Conservation (phyloP, 1,140 invertebrate genomes). For the Drosophila bocki region DNA sequence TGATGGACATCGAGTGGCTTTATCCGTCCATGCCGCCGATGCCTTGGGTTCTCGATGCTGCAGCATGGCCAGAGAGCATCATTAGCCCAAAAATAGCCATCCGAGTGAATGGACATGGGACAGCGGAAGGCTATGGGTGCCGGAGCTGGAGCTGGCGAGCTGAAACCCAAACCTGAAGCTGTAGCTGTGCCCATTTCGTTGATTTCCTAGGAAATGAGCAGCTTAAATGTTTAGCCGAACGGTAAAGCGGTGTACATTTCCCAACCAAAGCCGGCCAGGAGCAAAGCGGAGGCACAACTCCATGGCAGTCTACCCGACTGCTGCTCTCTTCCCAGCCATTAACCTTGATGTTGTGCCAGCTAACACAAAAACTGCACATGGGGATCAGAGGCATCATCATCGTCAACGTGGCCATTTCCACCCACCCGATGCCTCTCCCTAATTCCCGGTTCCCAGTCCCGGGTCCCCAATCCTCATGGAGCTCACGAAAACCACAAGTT, state of each 20-base stretch:
- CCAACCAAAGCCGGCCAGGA: conserved; percentile 31
- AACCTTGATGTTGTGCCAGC: conserved; percentile 72
- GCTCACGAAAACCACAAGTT: conserved; percentile 69
- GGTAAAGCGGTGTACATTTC: conserved; percentile 76
- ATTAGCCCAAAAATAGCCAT: conserved; percentile 82
- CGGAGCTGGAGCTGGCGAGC: conserved; percentile 2
- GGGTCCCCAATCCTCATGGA: conserved; percentile 50
- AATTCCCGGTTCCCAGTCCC: conserved; percentile 13
- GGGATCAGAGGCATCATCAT: conserved; percentile 45
- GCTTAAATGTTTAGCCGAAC: conserved; percentile 80
- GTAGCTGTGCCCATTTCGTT: conserved; percentile 63
- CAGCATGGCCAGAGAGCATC: conserved; percentile 55
- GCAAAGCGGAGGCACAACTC: conserved; percentile 12
- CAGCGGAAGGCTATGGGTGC: conserved; percentile 18
- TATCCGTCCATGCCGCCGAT: conserved; percentile 44
- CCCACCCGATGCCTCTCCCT: conserved; percentile 18
- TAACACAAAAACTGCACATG: conserved; percentile 45
- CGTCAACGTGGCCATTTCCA: conserved; percentile 30
- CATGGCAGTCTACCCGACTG: conserved; percentile 24
- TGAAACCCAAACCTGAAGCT: conserved; percentile 22
- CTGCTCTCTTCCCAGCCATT: conserved; percentile 68
- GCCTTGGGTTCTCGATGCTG: conserved; percentile 26
- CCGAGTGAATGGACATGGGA: conserved; percentile 23
- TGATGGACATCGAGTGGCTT: conserved; percentile 80
- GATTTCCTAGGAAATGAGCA: conserved; percentile 81